Conservation (phyloP, 2,797 vertebrate species). For the Ctenopoma multispine region DNA sequence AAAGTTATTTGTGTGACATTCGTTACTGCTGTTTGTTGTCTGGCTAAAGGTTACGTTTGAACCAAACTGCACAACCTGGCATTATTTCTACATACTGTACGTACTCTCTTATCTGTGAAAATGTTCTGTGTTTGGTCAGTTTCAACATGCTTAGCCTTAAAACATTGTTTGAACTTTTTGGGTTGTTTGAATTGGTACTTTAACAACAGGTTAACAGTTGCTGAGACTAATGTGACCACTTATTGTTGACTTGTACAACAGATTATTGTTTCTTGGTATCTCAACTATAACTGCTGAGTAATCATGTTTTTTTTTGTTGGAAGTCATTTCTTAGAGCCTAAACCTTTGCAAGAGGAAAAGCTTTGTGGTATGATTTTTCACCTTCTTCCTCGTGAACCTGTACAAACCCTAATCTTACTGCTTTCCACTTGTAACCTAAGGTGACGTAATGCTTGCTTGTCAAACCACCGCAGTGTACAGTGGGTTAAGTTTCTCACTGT, state of each 20-base stretch:
- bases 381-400: constrained; percentile 43
- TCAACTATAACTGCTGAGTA: constrained; percentile 35
- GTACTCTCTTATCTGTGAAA: constrained; percentile 1
- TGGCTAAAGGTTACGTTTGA: constrained; percentile 29
- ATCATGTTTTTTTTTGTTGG: constrained; percentile 41
- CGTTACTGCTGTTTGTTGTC: constrained; percentile 20
- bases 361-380: constrained; percentile 42
- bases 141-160: constrained; percentile 9
- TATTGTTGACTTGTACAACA: constrained; percentile 22
- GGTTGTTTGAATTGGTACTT: constrained; percentile 11
- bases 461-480: constrained; percentile 52
- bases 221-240: constrained; percentile 20
- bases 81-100: constrained; percentile 6
- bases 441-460: constrained; percentile 70
- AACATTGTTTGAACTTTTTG: neutral
- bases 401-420: constrained; percentile 53
- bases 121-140: constrained; percentile 3
- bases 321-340: constrained; percentile 49
- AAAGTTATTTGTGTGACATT: constrained; percentile 15
- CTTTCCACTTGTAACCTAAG: constrained; percentile 61
- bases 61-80: constrained; percentile 16
- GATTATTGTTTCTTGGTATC: constrained; percentile 32
- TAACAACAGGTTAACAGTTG: constrained; percentile 21
- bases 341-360: constrained; percentile 50
- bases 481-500: constrained; percentile 65